phyloP scores from a whole-genome alignment of 2,888 invertebrate genomes.

The Gymnoscelis rufifasciata region DNA sequence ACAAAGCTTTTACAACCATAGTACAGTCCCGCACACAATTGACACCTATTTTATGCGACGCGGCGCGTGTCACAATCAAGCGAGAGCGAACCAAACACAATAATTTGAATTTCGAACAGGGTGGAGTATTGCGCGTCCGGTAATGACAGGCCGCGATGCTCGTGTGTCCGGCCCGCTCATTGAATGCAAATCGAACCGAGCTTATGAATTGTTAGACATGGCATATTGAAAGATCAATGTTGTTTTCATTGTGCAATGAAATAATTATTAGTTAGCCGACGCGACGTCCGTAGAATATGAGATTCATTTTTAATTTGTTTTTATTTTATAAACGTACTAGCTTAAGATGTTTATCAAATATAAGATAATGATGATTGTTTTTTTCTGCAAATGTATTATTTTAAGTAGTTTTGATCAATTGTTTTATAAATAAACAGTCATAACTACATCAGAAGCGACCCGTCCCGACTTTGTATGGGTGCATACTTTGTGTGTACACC shows the following conservation, averaged over 20 bases:
- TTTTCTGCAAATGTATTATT: too few species aligned
- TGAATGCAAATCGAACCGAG: constrained; percentile 67
- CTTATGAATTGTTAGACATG: constrained; percentile 55
- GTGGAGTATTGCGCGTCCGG: constrained; percentile 66
- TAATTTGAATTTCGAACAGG: constrained; percentile 64
- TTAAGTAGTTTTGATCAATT: too few species aligned
- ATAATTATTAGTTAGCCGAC: constrained; percentile 4
- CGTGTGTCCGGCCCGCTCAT: constrained; percentile 73
- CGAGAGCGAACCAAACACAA: constrained; percentile 52
- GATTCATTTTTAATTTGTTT: neutral
- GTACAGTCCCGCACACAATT: constrained; percentile 45
- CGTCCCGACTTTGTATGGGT: too few species aligned
- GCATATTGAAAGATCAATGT: constrained; percentile 30
- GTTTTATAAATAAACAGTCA: too few species aligned
- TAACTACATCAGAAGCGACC: too few species aligned
- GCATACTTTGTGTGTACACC: too few species aligned
- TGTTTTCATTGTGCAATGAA: constrained; percentile 13
- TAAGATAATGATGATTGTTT: too few species aligned
- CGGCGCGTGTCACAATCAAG: constrained; percentile 50
- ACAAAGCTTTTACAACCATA: constrained; percentile 21
- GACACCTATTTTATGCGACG: constrained; percentile 44
- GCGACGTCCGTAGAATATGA: neutral
- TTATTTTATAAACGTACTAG: too few species aligned
- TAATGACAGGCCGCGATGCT: constrained; percentile 72
- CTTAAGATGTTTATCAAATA: too few species aligned